phyloP scores from a whole-genome alignment of 2,888 invertebrate genomes.

The Opisthograptis luteolata region DNA sequence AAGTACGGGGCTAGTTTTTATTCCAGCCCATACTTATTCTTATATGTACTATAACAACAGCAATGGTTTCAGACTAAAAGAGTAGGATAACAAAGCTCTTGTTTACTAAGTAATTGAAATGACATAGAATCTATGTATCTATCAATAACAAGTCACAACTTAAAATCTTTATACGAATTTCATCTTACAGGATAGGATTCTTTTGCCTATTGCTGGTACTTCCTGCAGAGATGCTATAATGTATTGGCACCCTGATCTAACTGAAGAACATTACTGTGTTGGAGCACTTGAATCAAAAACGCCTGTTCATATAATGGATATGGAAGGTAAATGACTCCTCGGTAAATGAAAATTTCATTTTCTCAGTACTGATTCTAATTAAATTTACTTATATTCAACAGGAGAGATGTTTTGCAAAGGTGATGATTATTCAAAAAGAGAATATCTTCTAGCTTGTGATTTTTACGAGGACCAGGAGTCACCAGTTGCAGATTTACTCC shows the following conservation, averaged over 20 bases:
- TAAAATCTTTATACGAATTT: neutral
- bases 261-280: slow-evolving; percentile 78
- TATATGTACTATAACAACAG: too few relatives aligned
- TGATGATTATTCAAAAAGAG: slow-evolving; percentile 77
- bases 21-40: too few relatives aligned
- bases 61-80: too few relatives aligned
- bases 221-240: slow-evolving; percentile 78
- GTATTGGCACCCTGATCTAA: slow-evolving; percentile 79
- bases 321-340: slow-evolving; percentile 66
- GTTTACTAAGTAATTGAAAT: too few relatives aligned
- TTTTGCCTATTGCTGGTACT: slow-evolving; percentile 74
- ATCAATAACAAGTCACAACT: too few relatives aligned
- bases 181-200: slow-evolving; percentile 65
- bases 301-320: slow-evolving; percentile 72
- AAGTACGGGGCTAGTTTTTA: too few relatives aligned
- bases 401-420: slow-evolving; percentile 80
- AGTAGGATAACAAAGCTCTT: too few relatives aligned
- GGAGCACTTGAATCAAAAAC: slow-evolving; percentile 74
- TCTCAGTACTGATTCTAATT: too few relatives aligned
- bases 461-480: slow-evolving; percentile 80
- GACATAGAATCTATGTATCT: too few relatives aligned
- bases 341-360: too few relatives aligned
- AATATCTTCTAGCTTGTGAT: slow-evolving; percentile 75
- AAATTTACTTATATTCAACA: slow-evolving; percentile 36
- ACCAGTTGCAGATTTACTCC: slow-evolving; percentile 75